phyloP scores from a whole-genome alignment of 2,113 vertebrate genomes.

The Balaeniceps rex region DNA sequence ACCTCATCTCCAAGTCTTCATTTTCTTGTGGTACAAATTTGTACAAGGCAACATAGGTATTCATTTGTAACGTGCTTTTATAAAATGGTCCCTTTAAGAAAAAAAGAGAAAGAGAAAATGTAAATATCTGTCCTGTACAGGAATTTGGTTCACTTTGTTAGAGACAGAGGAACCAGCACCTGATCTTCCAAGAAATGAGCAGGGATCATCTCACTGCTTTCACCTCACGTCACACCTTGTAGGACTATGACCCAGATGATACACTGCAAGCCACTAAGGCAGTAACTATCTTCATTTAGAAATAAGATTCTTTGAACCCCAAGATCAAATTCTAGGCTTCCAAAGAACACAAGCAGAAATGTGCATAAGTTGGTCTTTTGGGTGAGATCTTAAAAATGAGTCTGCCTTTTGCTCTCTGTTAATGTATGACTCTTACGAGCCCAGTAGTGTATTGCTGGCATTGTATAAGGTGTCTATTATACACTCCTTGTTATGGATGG shows the following conservation, averaged over 20 bases:
- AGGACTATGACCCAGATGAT: neutral
- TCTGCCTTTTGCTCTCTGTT: neutral
- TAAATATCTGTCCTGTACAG: neutral
- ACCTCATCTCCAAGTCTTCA: slow-evolving; percentile 97
- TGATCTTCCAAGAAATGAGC: neutral
- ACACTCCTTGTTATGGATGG: neutral
- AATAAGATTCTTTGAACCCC: neutral
- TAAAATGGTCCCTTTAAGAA: slow-evolving; percentile 68
- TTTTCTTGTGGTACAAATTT: slow-evolving; percentile 90
- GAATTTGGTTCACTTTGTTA: neutral
- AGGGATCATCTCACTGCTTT: neutral
- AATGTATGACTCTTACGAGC: neutral
- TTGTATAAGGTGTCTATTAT: neutral
- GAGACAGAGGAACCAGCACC: neutral
- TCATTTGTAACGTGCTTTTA: slow-evolving; percentile 83
- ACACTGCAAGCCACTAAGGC: neutral
- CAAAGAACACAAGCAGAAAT: neutral
- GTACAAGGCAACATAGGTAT: slow-evolving; percentile 95
- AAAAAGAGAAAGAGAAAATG: neutral
- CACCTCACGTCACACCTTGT: neutral
- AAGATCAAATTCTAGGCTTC: neutral
- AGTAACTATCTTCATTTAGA: neutral
- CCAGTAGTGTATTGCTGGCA: neutral
- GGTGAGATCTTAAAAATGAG: neutral
- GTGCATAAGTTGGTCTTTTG: neutral